Evolutionary conservation across 2,888 invertebrate species (phyloP).

Genomic region (Callyntrura guangdongensis): DNA sequence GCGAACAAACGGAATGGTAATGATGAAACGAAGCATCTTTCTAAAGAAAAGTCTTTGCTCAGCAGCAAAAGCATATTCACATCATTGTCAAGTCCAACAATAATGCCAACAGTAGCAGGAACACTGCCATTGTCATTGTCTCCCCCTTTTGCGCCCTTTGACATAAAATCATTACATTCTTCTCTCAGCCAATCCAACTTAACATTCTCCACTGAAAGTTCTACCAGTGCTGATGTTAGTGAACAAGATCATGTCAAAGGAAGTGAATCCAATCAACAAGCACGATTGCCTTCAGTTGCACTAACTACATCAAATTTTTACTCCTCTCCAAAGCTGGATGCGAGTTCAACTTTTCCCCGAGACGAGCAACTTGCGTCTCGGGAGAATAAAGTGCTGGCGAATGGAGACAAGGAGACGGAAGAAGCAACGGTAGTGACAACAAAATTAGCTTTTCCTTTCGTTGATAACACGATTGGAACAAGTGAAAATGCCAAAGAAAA

Average conservation of each 20-base stretch:
- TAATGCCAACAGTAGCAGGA: constrained; percentile 44
- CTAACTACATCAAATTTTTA: constrained; percentile 65
- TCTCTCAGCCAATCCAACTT: constrained; percentile 43
- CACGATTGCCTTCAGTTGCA: constrained; percentile 51
- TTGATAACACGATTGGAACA: constrained; percentile 22
- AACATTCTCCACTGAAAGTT: constrained; percentile 21
- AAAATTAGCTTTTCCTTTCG: constrained; percentile 73
- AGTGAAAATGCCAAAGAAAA: constrained; percentile 60
- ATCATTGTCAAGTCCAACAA: constrained; percentile 71
- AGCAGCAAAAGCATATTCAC: constrained; percentile 20
- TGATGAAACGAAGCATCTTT: constrained; percentile 20
- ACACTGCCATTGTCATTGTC: constrained; percentile 46
- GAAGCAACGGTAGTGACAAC: constrained; percentile 73
- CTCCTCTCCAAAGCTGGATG: constrained; percentile 33
- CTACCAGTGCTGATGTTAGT: neutral
- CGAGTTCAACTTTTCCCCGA: neutral
- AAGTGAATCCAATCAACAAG: constrained; percentile 69
- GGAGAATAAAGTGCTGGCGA: constrained; percentile 30
- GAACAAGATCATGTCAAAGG: constrained; percentile 65
- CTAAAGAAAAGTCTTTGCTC: constrained; percentile 29
- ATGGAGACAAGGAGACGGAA: constrained; percentile 25
- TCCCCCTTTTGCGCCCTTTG: constrained; percentile 50
- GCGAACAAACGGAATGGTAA: constrained; percentile 15
- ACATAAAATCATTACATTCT: constrained; percentile 63
- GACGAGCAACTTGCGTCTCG: constrained; percentile 39